These are phyloP conservation scores for Onychorhynchus coronatus DNA, from an alignment of 2,113 vertebrate species.

Conservation along the genomic window DNA sequence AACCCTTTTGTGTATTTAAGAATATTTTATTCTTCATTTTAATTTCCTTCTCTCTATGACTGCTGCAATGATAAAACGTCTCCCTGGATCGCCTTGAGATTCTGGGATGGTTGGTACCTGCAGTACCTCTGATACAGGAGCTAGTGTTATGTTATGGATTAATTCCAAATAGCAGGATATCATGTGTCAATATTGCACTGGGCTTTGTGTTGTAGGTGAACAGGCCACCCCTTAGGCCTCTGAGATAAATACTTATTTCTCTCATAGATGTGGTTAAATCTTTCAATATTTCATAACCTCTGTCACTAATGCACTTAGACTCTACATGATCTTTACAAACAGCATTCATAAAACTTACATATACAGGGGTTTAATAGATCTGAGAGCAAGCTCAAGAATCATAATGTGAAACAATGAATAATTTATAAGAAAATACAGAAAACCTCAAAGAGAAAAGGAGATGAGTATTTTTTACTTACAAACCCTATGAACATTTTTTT, in stretches of 20 bases:
- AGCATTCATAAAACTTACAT: conserved; percentile 29
- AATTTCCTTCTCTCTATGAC: background rate
- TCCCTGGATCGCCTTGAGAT: background rate
- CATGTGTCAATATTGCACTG: background rate
- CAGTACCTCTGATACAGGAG: background rate
- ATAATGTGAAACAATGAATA: background rate
- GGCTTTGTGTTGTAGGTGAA: background rate
- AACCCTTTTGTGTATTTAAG: conserved; percentile 17
- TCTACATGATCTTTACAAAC: background rate
- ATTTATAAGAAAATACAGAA: background rate
- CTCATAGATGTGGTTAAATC: conserved; percentile 18
- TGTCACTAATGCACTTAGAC: conserved; percentile 13
- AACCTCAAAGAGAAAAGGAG: background rate
- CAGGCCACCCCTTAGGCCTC: background rate
- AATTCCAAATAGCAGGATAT: conserved; percentile 12
- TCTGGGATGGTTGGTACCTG: background rate
- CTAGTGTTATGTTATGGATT: background rate
- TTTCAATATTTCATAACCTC: conserved; percentile 41
- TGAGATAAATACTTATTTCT: conserved; percentile 15
- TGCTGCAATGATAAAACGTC: background rate
- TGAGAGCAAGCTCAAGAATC: conserved; percentile 10
- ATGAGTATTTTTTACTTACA: background rate
- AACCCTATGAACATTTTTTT: background rate
- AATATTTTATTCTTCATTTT: conserved; percentile 10
- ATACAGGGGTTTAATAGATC: conserved; percentile 21